Evolutionary conservation across 2,113 vertebrate genomes (phyloP), one percentile per base, ranked within the genome.

Genomic region (Nipponia nippon): DNA sequence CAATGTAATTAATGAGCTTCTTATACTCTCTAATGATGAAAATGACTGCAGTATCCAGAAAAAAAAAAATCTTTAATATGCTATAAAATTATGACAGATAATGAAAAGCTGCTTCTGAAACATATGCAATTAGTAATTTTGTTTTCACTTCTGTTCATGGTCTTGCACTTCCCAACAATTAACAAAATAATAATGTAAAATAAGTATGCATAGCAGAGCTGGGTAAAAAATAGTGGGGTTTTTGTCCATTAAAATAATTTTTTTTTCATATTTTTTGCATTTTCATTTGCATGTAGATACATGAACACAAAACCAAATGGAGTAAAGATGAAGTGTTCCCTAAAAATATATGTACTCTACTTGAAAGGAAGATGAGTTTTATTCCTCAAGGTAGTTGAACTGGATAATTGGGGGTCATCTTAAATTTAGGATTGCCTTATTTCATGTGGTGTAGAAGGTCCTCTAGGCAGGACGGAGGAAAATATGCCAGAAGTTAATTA

Each of bases 1-100:
- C 83, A 95, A 96, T 79, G 87, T 92, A 94, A 81, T 96, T 98
- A 97, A 97, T 97, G 91, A 98, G 85, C 81, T 97, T 93, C 91
- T 96, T 95, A 91, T 76, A 78, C 25, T 95, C 71, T 94, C 83
- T 98, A 96, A 97, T 89, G 89, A 94, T 96, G 77, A 90, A 87
- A 97, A 96, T 92, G 27, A 81, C 72, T 92, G 79, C 70, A 86
- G 46, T 73, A 96, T 71, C 42, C n/a, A 96, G 46, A 71, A 65
- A 87, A 96, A 38, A 38, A 56, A 86, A 80, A 63, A 72, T 29
- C 30, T 94, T 86, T 97, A 96, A 96, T 96, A 90, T 86, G 89
- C 38, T 80, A 69, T 89, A 94, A 97, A 97, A 97, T 97, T 96
- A 95, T 96, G 95, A 89, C n/a, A 97, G 66, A 95, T 95, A 97